A percentile compares a stretch with the other conserved stretches of the same genome.
Evolutionary conservation across 2,888 invertebrate species (phyloP).

Genomic region (Microchrysa polita): DNA sequence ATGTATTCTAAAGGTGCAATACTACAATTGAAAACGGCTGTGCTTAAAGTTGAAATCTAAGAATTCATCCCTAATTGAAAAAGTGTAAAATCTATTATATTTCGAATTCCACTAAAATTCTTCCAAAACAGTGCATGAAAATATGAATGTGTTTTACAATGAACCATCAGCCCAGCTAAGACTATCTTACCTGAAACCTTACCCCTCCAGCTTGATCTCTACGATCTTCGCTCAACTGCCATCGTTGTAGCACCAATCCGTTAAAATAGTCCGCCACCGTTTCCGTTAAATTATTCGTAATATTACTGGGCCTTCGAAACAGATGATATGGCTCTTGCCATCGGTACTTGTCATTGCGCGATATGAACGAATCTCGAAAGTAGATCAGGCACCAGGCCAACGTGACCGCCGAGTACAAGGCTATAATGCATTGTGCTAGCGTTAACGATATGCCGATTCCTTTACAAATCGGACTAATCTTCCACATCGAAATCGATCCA

Average conservation of each 20-base stretch:
- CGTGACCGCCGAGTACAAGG: slow-evolving; percentile 87
- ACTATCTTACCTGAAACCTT: slow-evolving; percentile 59
- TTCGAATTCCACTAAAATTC: too few species aligned
- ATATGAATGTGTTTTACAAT: slow-evolving; percentile 24
- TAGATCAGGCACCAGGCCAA: slow-evolving; percentile 93
- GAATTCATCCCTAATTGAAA: too few species aligned
- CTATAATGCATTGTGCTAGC: slow-evolving; percentile 80
- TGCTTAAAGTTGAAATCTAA: too few species aligned
- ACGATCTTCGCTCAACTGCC: slow-evolving; percentile 61
- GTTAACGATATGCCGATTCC: slow-evolving; percentile 87
- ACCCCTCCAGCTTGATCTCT: slow-evolving; percentile 58
- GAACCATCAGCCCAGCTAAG: slow-evolving; percentile 9
- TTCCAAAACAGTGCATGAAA: neutral
- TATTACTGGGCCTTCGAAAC: slow-evolving; percentile 72
- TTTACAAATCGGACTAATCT: slow-evolving; percentile 89
- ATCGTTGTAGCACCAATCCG: slow-evolving; percentile 76
- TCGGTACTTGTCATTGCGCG: slow-evolving; percentile 78
- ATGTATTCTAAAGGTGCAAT: too few species aligned
- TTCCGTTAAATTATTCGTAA: slow-evolving; percentile 72
- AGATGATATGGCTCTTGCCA: slow-evolving; percentile 81
- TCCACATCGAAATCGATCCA: slow-evolving; percentile 93
- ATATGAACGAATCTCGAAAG: slow-evolving; percentile 86
- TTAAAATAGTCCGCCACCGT: slow-evolving; percentile 88
- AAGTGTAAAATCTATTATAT: too few species aligned
- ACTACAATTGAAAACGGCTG: too few species aligned